Evolutionary conservation across 2,113 vertebrate genomes (phyloP).

Genomic region (Otocyon megalotis): DNA sequence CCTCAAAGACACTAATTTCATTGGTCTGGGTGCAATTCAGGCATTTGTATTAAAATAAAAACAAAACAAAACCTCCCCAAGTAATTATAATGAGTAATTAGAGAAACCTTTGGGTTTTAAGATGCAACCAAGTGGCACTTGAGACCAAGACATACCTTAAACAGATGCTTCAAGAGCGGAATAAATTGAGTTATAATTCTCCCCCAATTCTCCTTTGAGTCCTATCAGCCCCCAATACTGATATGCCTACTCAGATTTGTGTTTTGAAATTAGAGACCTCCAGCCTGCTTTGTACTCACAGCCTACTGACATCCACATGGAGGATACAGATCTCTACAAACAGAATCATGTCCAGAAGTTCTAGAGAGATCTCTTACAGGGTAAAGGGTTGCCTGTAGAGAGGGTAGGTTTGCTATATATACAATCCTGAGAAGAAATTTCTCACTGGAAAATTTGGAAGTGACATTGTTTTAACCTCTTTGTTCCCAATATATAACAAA

Average conservation of each 20-base stretch:
- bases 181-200: not conserved
- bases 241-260: too few relatives aligned
- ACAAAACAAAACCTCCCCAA: not conserved
- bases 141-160: not conserved
- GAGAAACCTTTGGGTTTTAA: not conserved
- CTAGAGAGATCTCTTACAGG: not conserved
- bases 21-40: not conserved
- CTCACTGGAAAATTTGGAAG: not conserved
- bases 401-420: not conserved
- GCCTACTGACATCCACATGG: accelerated
- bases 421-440: not conserved
- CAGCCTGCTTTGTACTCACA: not conserved
- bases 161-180: not conserved
- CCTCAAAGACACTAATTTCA: not conserved
- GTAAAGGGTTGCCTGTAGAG: not conserved
- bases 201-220: not conserved
- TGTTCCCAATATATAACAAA: not conserved
- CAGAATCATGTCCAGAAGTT: not conserved
- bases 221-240: not conserved
- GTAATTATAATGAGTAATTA: not conserved
- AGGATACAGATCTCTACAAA: not conserved
- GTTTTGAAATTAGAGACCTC: not conserved
- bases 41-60: not conserved
- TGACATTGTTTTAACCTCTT: not conserved
- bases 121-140: not conserved